phyloP scores from a whole-genome alignment of 2,113 vertebrate species.

The Ornithorhynchus anatinus region DNA sequence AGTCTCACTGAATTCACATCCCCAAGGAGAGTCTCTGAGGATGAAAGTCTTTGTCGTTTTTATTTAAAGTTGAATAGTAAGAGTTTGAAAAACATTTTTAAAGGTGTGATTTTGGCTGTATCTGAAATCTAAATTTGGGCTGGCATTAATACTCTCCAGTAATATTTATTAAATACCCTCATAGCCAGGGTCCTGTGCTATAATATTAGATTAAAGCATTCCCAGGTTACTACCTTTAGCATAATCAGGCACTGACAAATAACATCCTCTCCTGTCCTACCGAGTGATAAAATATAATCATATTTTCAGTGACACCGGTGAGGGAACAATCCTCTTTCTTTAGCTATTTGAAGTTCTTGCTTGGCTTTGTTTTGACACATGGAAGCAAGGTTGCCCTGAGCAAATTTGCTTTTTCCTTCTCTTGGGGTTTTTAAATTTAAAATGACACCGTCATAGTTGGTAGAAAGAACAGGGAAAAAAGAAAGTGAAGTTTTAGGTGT shows the following conservation, averaged over 20 bases:
- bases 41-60: no score
- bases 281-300: no score
- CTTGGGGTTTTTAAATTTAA: constrained; percentile 30
- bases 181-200: no score
- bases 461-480: constrained; percentile 14
- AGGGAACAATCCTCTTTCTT: constrained; percentile 45
- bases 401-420: constrained; percentile 42
- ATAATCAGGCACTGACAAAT: constrained; percentile 18
- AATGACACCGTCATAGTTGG: constrained; percentile 47
- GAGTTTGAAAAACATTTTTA: no score
- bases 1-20: no score
- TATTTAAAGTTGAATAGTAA: no score
- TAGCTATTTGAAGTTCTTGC: constrained; percentile 13
- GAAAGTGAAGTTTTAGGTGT: constrained; percentile 30
- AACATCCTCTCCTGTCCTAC: neutral
- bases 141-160: no score
- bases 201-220: no score
- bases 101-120: no score
- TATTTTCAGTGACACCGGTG: constrained; percentile 7
- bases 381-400: constrained; percentile 32
- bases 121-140: no score
- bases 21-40: no score
- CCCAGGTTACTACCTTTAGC: constrained; percentile 20
- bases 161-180: no score
- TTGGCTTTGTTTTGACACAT: constrained; percentile 53